Evolutionary conservation across 2,888 invertebrate genomes (phyloP).

Genomic region (Hirtodrosophila confusa): DNA sequence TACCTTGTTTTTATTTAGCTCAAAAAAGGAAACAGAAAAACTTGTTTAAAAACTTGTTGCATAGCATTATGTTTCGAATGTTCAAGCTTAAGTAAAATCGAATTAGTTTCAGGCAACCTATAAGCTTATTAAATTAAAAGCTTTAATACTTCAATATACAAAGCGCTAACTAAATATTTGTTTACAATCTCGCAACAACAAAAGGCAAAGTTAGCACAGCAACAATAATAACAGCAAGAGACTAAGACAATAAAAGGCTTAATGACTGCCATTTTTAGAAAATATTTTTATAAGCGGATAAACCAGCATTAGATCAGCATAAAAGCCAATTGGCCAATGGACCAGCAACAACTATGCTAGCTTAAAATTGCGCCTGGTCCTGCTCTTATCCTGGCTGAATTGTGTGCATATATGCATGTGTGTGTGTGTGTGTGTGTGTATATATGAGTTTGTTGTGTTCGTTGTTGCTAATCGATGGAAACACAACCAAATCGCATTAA

Average conservation of each 20-base stretch:
- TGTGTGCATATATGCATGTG: too few relatives aligned
- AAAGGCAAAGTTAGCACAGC: too few relatives aligned
- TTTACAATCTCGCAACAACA: neutral
- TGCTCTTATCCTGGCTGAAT: neutral
- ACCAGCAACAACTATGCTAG: constrained; percentile 20
- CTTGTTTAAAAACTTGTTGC: too few relatives aligned
- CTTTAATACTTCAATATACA: neutral
- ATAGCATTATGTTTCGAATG: too few relatives aligned
- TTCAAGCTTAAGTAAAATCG: too few relatives aligned
- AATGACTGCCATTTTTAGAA: constrained; percentile 42
- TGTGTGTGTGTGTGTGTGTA: too few relatives aligned
- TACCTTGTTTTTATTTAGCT: too few relatives aligned
- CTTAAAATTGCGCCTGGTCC: neutral
- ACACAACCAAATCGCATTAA: constrained; percentile 76
- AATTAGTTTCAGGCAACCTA: too few relatives aligned
- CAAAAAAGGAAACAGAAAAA: too few relatives aligned
- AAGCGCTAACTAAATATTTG: too few relatives aligned
- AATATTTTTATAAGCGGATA: constrained; percentile 32
- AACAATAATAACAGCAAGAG: neutral
- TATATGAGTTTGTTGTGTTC: constrained; percentile 5
- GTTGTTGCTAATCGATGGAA: constrained; percentile 63
- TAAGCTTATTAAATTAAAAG: too few relatives aligned
- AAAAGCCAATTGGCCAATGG: constrained; percentile 57
- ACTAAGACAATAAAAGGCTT: constrained; percentile 35
- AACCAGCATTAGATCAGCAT: constrained; percentile 37